A percentile compares a stretch with the other conserved stretches of the same genome.
phyloP scores from a whole-genome alignment of 2,888 invertebrate species.

The Adelphocoris suturalis region DNA sequence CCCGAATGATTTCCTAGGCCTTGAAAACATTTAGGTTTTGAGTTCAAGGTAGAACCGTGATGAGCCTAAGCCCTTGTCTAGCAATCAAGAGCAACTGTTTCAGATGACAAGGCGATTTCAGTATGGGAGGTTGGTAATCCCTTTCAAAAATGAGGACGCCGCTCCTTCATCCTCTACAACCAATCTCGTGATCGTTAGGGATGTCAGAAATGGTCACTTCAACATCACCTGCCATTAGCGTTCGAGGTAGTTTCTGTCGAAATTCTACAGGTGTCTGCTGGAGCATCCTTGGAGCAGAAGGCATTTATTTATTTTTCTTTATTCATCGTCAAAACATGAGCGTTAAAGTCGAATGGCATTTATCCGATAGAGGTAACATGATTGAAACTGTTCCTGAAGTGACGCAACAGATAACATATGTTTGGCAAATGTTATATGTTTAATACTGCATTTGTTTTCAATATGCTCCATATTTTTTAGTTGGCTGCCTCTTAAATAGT shows the following conservation, averaged over 20 bases:
- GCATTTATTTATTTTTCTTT: no score
- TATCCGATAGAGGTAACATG: no score
- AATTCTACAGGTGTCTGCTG: background rate
- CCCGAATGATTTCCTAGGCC: background rate
- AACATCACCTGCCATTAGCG: slow-evolving; percentile 27
- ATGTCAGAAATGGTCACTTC: slow-evolving; percentile 36
- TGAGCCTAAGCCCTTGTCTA: background rate
- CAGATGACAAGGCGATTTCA: slow-evolving; percentile 17
- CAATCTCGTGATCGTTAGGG: slow-evolving; percentile 24
- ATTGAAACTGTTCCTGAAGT: no score
- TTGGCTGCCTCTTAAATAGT: no score
- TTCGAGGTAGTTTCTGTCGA: background rate
- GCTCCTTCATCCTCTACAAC: background rate
- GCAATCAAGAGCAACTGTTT: slow-evolving; percentile 32
- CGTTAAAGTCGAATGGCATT: no score
- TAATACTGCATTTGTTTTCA: no score
- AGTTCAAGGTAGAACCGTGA: slow-evolving; percentile 13
- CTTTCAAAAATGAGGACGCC: slow-evolving; percentile 31
- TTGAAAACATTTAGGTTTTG: slow-evolving; percentile 8
- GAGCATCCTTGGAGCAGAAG: no score
- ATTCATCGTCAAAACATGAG: no score
- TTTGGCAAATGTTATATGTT: no score
- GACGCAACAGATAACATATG: no score
- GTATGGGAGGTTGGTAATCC: background rate
- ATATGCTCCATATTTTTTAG: no score